Evolutionary conservation across 35 echinoderm and acorn worm genomes (phyloP).

Genomic region (Hemicentrotus pulcherrimus): DNA sequence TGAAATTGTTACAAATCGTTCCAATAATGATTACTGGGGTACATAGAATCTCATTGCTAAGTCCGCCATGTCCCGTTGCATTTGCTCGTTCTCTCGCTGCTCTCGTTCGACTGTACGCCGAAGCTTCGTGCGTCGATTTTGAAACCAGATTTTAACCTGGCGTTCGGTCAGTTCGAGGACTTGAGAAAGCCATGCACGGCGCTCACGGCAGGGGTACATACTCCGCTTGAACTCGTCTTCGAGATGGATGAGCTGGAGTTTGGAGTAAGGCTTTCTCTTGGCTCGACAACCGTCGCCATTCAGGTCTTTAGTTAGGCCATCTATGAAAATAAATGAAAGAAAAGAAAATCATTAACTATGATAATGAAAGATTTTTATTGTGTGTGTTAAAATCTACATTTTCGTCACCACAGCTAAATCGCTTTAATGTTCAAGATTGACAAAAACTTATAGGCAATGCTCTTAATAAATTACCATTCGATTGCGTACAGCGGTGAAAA

Average conservation of each 20-base stretch:
- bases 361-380: neutral
- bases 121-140: conserved; percentile 94
- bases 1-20: neutral
- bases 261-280: conserved; percentile 89
- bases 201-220: conserved; percentile 91
- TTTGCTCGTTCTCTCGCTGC: conserved; percentile 89
- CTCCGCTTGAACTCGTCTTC: conserved; percentile 87
- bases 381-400: neutral
- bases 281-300: conserved; percentile 24
- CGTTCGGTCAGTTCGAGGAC: conserved; percentile 89
- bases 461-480: neutral
- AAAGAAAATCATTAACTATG: neutral
- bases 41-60: conserved; percentile 91
- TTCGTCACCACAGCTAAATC: neutral
- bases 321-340: neutral
- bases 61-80: conserved; percentile 94
- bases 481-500: neutral
- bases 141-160: conserved; percentile 99
- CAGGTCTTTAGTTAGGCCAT: conserved; percentile 47
- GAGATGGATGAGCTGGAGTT: conserved; percentile 86
- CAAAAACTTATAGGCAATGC: neutral
- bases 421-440: no score
- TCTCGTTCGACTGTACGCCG: conserved; percentile 94
- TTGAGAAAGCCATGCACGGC: conserved; percentile 89
- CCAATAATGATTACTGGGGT: conserved; percentile 38